Conservation (phyloP, 2,888 invertebrate species). For the Melinopterus prodromus region DNA sequence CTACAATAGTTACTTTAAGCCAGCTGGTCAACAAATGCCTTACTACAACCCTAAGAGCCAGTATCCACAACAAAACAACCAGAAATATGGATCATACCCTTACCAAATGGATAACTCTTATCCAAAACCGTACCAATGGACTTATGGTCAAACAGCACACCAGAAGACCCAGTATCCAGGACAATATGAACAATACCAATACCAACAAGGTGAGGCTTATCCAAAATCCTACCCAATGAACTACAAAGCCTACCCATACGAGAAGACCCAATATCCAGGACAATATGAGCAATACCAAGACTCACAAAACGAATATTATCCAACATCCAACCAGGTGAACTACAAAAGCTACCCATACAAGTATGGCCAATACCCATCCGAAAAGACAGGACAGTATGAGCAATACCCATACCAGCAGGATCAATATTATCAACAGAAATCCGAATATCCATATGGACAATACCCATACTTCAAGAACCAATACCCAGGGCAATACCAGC, state of each 20-base stretch:
- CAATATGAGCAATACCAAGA: background rate
- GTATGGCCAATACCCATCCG: conserved; percentile 11
- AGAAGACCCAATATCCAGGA: conserved; percentile 8
- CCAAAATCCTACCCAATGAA: background rate
- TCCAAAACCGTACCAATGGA: background rate
- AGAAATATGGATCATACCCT: conserved; percentile 13
- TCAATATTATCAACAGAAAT: background rate
- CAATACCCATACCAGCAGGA: background rate
- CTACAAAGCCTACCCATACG: background rate
- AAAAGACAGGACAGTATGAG: background rate
- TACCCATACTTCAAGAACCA: background rate
- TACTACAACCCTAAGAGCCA: background rate
- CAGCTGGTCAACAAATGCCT: background rate
- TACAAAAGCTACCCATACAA: conserved; percentile 16
- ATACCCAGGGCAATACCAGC: background rate
- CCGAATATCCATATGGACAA: background rate
- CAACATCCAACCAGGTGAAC: background rate
- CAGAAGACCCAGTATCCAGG: background rate
- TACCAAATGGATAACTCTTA: background rate
- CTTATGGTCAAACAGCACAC: background rate
- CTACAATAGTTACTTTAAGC: background rate
- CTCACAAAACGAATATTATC: conserved; percentile 10
- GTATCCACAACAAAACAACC: background rate
- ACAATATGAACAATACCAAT: conserved; percentile 4
- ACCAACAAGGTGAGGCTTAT: background rate